Evolutionary conservation across 2,797 vertebrate species (phyloP), one percentile per base, ranked within the genome.

Genomic region (Chiroxiphia lanceolata): DNA sequence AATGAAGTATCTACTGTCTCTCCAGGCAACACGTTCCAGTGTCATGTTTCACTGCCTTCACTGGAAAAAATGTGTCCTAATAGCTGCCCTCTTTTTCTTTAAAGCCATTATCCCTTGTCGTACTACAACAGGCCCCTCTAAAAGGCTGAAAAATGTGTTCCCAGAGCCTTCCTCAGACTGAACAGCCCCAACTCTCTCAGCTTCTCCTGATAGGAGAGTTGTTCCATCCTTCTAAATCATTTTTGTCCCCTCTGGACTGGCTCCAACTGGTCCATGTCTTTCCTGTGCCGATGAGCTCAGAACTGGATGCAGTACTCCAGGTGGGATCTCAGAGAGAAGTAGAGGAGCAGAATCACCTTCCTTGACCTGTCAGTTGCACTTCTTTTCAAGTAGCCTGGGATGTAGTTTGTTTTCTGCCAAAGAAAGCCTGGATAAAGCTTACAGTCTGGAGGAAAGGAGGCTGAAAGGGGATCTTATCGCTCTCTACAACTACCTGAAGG

Each of bases 321-420:
- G 5, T 34, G 14, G 7, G 21, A 5, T 6, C 50, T 64, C 76
- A 82, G n/a, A 27, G 31, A 1, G 2, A 17, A 48, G 9, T 27
- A 40, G 3, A 51, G 29, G 15, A n/a, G 6, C 26, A 86, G 20
- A 57, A 69, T 31, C 15, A 14, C 21, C 27, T 51, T 51, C 9
- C 33, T 65, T 74, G 11, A 45, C 9, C 4, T 34, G 8, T 6
- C 26, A 38, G 7, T 68, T 29, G 31, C 0, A 0, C 4, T 10
- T 33, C 9, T 40, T 51, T 69, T 70, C 38, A 68, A 25, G 23
- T 17, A 91, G 48, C 10, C 17, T 23, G 50, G n/a, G 64, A 17
- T 17, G 7, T 18, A 45, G 13, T 4, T 59, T 45, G 6, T 13
- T 57, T 76, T 53, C 29, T 25, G 18, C 8, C 20, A 26, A 21